Base-by-base conservation (phyloP, 2,797 vertebrate species). In the Streptopelia turtur region DNA sequence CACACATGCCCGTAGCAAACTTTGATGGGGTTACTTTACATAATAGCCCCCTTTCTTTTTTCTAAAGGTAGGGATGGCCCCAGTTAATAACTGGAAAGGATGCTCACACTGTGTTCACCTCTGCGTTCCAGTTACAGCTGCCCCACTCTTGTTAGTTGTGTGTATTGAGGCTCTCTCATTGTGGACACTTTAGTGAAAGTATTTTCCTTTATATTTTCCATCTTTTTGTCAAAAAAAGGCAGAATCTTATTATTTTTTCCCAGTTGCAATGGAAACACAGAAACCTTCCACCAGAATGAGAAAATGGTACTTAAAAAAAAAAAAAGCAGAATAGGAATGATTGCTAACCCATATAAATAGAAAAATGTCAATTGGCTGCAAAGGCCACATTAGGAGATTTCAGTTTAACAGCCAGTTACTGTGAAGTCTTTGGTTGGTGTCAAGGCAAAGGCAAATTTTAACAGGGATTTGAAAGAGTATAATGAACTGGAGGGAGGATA, bases 1-100 rank as follows among this genome's bases (percentile, higher is more conserved):
- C 4, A 11, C 39, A 22, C 0, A 3, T 13, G 52, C 1, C 13
- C 11, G 25, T 5, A 37, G 70, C 17, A 55, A 65, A 64, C 22
- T 14, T 45, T 33, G 11, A 10, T 11, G 25, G 25, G 17, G 13
- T 16, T 86, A 6, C 72, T 52, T 77, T 43, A 63, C 3, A 30
- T 43, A 63, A 47, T 13, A 55, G 24, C 5, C 7, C 10, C 4
- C 18, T 45, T 45, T 20, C 18, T 45, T 2, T 14, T 55, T 45
- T 45, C 30, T 45, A 15, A 68, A 64, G 37, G 17, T 31, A 33
- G 10, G 61, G 56, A 28, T 37, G 56, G 14, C 47, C 64, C 50
- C 27, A 21, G 31, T 39, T 37, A 28, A 9, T 28, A 17, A 11
- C 37, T 68, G 49, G 65, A 28, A 82, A 41, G 35, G 77, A 16